Evolutionary conservation across 23 tunicate genomes (phyloP).

Genomic region (Diplosoma virens): DNA sequence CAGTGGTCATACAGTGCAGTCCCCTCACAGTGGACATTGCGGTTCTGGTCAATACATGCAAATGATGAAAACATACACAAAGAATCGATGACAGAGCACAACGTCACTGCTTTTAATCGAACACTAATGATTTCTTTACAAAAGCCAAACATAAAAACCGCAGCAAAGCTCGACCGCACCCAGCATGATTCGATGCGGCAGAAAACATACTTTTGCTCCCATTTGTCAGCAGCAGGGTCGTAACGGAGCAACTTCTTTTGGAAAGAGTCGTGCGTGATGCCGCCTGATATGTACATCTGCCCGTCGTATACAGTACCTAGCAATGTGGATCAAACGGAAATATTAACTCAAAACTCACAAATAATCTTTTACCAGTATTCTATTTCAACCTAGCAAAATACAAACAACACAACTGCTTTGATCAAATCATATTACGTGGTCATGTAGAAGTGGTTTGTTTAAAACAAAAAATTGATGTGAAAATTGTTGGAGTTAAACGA

Average conservation of each 20-base stretch:
- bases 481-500: too few species aligned
- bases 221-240: constrained; percentile 70
- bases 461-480: too few species aligned
- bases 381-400: too few species aligned
- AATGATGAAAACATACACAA: background rate
- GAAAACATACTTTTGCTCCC: constrained; percentile 78
- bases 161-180: background rate
- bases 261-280: constrained; percentile 98
- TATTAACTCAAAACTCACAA: too few species aligned
- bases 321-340: too few species aligned
- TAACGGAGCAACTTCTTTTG: constrained; percentile 95
- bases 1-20: constrained; percentile 97
- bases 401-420: too few species aligned
- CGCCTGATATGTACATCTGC: constrained; percentile 98
- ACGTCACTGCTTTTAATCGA: background rate
- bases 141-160: background rate
- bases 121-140: background rate
- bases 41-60: constrained; percentile 19
- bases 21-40: constrained; percentile 96
- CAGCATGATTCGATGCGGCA: background rate
- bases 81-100: background rate
- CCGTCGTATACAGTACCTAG: constrained; percentile 97
- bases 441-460: too few species aligned
- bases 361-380: too few species aligned
- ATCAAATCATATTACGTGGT: too few species aligned